Conservation (phyloP, 2,797 vertebrate species). For the Gallinago solitaria region DNA sequence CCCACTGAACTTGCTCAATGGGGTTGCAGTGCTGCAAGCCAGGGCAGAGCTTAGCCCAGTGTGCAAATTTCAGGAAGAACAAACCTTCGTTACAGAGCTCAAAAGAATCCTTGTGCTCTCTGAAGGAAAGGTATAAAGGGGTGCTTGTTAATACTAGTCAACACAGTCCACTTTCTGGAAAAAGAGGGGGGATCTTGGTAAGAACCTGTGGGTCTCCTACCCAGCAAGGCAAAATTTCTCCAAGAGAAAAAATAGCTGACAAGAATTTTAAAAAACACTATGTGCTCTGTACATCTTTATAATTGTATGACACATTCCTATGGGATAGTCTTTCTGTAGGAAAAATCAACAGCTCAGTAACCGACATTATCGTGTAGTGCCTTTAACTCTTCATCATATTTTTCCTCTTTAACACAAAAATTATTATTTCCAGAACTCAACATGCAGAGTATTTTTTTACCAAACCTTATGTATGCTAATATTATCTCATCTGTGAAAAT, state of each 20-base stretch:
- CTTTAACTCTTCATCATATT: neutral
- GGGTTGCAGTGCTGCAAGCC: neutral
- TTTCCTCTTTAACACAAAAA: neutral
- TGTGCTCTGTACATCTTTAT: neutral
- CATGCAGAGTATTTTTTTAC: neutral
- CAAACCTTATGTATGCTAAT: neutral
- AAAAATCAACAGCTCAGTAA: neutral
- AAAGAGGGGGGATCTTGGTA: constrained; percentile 23
- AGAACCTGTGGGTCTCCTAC: neutral
- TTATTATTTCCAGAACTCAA: neutral
- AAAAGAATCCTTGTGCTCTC: constrained; percentile 62
- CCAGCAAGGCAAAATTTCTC: neutral
- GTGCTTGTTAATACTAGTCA: constrained; percentile 49
- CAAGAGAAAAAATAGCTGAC: neutral
- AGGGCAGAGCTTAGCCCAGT: neutral
- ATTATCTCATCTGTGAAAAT: neutral
- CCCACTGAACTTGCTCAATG: constrained; percentile 29
- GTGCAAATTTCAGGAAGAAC: constrained; percentile 19
- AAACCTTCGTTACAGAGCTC: constrained; percentile 30
- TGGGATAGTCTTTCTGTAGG: neutral
- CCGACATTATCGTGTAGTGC: neutral
- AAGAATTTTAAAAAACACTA: neutral
- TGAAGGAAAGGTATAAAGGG: constrained; percentile 48
- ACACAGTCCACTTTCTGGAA: constrained; percentile 35
- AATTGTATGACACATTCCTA: neutral